A percentile compares a stretch with the other conserved stretches of the same genome.
Conservation (phyloP, 2,888 invertebrate species). For the Synanthedon formicaeformis region DNA sequence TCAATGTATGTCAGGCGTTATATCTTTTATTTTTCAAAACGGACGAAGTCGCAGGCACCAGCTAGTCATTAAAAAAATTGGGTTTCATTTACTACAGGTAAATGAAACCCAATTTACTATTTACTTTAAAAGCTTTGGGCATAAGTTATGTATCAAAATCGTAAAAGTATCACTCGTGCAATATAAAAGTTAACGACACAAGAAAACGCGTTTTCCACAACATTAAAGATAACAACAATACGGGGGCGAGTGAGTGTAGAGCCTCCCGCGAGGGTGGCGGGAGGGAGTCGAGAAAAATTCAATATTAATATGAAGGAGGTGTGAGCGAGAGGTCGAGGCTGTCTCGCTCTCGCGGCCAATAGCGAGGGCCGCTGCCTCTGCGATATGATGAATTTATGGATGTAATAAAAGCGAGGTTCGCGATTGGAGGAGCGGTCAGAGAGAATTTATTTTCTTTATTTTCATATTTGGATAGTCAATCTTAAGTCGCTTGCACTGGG, state of each 20-base stretch:
- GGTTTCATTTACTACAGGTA: too few relatives aligned
- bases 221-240: conserved; percentile 72
- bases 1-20: too few relatives aligned
- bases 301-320: conserved; percentile 84
- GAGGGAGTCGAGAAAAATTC: conserved; percentile 78
- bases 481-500: conserved; percentile 42
- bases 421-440: conserved; percentile 74
- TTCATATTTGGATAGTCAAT: conserved; percentile 65
- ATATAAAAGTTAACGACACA: conserved; percentile 72
- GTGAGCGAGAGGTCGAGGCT: conserved; percentile 66
- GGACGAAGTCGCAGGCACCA: too few relatives aligned
- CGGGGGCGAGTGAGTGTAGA: conserved; percentile 69
- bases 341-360: conserved; percentile 70
- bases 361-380: conserved; percentile 62
- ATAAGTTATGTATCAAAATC: conserved; percentile 65
- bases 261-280: conserved; percentile 66
- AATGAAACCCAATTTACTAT: neutral
- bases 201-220: conserved; percentile 72
- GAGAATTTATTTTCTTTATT: conserved; percentile 71
- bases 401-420: conserved; percentile 79
- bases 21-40: too few relatives aligned
- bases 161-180: conserved; percentile 70
- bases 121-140: conserved; percentile 12
- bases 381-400: conserved; percentile 87
- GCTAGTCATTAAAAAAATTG: too few relatives aligned